A percentile compares a stretch with the other conserved stretches of the same genome.
Evolutionary conservation across 2,113 vertebrate genomes (phyloP).

Genomic region (Pangasianodon gigas): DNA sequence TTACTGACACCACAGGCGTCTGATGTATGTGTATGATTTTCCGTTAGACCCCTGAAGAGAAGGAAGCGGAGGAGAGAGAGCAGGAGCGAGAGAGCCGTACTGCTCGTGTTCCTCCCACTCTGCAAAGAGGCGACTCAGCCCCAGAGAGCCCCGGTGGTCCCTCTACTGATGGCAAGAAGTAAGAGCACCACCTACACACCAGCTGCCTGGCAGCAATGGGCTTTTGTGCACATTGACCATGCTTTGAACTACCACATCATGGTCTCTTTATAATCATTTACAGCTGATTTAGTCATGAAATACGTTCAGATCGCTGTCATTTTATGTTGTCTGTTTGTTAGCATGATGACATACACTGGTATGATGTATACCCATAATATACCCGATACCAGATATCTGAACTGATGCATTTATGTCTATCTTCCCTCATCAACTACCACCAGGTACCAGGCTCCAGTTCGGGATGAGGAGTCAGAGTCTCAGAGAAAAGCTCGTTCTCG

Average conservation of each 20-base stretch:
- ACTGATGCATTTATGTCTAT: background rate
- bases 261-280: background rate
- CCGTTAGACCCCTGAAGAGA: slow-evolving; percentile 68
- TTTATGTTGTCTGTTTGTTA: background rate
- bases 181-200: slow-evolving; percentile 45
- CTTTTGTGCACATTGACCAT: background rate
- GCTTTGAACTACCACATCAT: background rate
- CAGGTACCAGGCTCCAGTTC: slow-evolving; percentile 84
- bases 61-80: slow-evolving; percentile 69
- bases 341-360: background rate
- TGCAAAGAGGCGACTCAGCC: slow-evolving; percentile 64
- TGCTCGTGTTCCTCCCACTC: slow-evolving; percentile 80
- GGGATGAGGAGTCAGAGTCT: slow-evolving; percentile 89
- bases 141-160: slow-evolving; percentile 71
- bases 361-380: background rate
- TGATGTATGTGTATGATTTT: background rate
- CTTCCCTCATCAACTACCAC: background rate
- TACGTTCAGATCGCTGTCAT: background rate
- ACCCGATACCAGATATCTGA: background rate
- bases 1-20: background rate
- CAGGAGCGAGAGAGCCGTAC: slow-evolving; percentile 74
- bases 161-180: slow-evolving; percentile 70
- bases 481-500: slow-evolving; percentile 89
- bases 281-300: background rate
- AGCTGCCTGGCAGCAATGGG: background rate